phyloP scores from a whole-genome alignment of 2,888 invertebrate species.

The Cistogaster globosa region DNA sequence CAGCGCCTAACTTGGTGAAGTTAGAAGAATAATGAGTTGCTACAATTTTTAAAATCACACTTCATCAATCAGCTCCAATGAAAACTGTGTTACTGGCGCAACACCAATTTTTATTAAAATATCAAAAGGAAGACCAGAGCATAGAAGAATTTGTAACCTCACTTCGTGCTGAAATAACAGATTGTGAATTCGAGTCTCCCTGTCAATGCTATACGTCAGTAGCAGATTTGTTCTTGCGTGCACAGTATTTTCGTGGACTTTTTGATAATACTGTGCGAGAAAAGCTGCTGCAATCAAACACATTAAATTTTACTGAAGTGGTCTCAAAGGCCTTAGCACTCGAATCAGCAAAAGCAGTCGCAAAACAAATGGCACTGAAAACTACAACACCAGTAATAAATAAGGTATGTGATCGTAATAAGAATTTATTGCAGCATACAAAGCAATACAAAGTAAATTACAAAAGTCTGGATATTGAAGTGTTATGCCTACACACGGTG shows the following conservation, averaged over 20 bases:
- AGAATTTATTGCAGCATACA: not conserved
- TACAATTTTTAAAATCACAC: not conserved
- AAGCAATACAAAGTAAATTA: not conserved
- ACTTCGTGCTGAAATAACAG: no score
- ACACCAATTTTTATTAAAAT: conserved; percentile 3
- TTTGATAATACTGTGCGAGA: no score
- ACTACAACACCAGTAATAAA: not conserved
- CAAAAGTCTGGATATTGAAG: not conserved
- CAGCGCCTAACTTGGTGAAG: not conserved
- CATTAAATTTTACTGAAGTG: not conserved
- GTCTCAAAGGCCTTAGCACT: conserved; percentile 1
- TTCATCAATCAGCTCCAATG: no score
- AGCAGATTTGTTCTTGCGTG: no score
- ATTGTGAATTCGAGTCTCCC: no score
- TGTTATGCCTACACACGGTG: not conserved
- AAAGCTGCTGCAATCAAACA: no score
- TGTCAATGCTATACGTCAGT: no score
- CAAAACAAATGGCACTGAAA: not conserved
- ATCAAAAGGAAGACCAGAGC: not conserved
- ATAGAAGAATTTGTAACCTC: no score
- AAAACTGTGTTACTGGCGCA: no score
- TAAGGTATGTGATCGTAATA: not conserved
- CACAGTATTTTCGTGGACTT: no score
- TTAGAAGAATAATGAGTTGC: not conserved
- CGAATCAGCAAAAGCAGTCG: not conserved